Percentiles rank a stretch among this genome's conserved stretches.
These are phyloP conservation scores for Acrossocheilus wenchowensis DNA, from an alignment of 2,797 vertebrate species.

Conservation along the genomic window DNA sequence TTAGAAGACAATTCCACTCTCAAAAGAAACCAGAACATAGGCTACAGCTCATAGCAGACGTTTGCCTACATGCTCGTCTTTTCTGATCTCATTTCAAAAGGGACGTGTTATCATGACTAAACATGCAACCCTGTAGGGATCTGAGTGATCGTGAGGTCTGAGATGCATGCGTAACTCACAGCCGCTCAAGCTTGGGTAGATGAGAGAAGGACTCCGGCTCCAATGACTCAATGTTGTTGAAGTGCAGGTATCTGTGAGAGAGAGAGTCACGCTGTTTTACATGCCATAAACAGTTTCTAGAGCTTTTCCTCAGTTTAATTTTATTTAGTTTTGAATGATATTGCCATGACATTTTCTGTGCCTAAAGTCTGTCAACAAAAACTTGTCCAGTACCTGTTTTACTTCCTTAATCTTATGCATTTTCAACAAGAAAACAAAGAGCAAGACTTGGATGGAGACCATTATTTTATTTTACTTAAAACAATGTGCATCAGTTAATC, in stretches of 20 bases:
- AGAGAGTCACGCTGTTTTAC: conserved; percentile 49
- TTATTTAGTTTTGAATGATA: neutral
- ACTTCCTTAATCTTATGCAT: neutral
- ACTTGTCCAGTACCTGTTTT: neutral
- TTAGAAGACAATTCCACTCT: neutral
- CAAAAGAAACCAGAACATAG: conserved; percentile 19
- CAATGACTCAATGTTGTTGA: conserved; percentile 97
- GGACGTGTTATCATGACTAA: conserved; percentile 5
- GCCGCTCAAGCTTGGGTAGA: conserved; percentile 94
- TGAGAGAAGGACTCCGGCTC: conserved; percentile 94
- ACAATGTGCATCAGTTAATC: neutral
- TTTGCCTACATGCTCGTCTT: neutral
- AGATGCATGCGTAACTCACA: conserved; percentile 83
- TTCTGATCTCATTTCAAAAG: conserved; percentile 25
- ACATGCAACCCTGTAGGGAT: neutral
- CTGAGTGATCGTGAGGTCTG: neutral
- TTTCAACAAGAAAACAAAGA: neutral
- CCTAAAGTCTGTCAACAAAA: neutral
- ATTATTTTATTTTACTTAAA: neutral
- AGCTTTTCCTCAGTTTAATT: neutral
- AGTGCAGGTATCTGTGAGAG: conserved; percentile 92
- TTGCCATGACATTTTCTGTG: neutral
- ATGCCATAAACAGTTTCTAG: neutral
- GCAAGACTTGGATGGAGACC: neutral
- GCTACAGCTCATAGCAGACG: neutral